phyloP scores from a whole-genome alignment of 2,888 invertebrate genomes.

The Nymphalis urticae region DNA sequence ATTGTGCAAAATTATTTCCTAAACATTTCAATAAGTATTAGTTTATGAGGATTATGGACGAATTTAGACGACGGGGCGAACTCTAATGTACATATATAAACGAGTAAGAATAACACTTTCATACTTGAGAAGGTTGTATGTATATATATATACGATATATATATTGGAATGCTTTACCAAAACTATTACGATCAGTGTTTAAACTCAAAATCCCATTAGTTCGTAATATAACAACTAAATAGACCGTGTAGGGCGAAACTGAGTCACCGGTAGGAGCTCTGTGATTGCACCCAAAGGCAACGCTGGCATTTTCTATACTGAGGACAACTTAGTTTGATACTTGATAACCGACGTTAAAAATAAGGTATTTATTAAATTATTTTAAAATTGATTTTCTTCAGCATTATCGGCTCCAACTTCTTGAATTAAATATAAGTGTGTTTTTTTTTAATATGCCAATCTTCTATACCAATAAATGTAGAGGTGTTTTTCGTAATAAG shows the following conservation, averaged over 20 bases:
- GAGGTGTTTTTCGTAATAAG: not conserved
- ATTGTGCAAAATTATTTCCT: too few relatives aligned
- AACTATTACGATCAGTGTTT: constrained; percentile 1
- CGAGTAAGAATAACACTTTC: too few relatives aligned
- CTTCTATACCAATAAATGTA: not conserved
- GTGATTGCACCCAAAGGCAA: constrained; percentile 65
- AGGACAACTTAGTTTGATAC: constrained; percentile 47
- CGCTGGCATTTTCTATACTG: constrained; percentile 47
- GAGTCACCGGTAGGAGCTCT: constrained; percentile 43
- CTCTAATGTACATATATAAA: too few relatives aligned
- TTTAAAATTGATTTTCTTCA: not conserved
- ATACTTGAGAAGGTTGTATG: too few relatives aligned
- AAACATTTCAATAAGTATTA: too few relatives aligned
- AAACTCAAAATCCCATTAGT: constrained; percentile 9
- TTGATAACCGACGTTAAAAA: constrained; percentile 20
- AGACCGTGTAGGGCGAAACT: constrained; percentile 37
- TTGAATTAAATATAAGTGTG: too few relatives aligned
- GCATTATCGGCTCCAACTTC: not conserved
- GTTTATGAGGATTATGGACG: too few relatives aligned
- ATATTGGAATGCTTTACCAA: not conserved
- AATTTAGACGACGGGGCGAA: too few relatives aligned
- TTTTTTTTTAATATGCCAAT: too few relatives aligned
- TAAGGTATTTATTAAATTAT: not conserved
- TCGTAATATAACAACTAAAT: constrained; percentile 18
- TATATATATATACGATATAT: too few relatives aligned